These are phyloP conservation scores for Oscheius sp. DNA, from an alignment of 2,888 invertebrate genomes.

Conservation along the genomic window DNA sequence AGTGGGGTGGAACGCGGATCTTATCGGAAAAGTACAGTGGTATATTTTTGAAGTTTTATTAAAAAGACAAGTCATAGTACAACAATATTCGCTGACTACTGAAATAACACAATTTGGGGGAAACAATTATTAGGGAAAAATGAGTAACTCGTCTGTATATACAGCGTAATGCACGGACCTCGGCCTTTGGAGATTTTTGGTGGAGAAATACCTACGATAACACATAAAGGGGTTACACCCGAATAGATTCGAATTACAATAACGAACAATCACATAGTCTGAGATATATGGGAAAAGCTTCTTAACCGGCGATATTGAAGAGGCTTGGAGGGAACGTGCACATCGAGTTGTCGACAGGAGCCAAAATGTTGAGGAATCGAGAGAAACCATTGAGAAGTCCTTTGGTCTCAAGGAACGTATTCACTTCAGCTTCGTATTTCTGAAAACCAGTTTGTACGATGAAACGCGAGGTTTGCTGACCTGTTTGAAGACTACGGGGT, in stretches of 20 bases:
- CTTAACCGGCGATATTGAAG: conserved; percentile 68
- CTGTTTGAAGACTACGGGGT: conserved; percentile 72
- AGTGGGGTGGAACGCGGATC: too few species aligned
- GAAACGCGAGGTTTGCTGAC: conserved; percentile 35
- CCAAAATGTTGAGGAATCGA: conserved; percentile 71
- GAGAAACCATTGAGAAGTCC: conserved; percentile 72
- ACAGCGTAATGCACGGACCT: conserved; percentile 37
- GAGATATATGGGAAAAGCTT: not conserved
- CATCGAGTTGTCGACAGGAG: conserved; percentile 72
- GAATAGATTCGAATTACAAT: conserved; percentile 25
- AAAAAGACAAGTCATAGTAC: too few species aligned
- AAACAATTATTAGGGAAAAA: conserved; percentile 11
- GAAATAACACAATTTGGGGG: not conserved
- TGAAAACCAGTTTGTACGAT: conserved; percentile 33
- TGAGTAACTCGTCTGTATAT: conserved; percentile 26
- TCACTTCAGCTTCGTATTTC: conserved; percentile 69
- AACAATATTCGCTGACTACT: too few species aligned
- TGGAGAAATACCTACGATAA: conserved; percentile 4
- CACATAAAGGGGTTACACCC: conserved; percentile 18
- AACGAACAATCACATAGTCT: conserved; percentile 9
- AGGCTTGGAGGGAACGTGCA: conserved; percentile 73
- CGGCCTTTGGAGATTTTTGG: conserved; percentile 24
- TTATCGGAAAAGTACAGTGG: too few species aligned
- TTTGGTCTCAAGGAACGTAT: conserved; percentile 66
- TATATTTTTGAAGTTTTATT: too few species aligned